Percentiles rank a stretch among this genome's conserved stretches.
Conservation (phyloP, 1,140 invertebrate species). For the Pteromalus puparum region DNA sequence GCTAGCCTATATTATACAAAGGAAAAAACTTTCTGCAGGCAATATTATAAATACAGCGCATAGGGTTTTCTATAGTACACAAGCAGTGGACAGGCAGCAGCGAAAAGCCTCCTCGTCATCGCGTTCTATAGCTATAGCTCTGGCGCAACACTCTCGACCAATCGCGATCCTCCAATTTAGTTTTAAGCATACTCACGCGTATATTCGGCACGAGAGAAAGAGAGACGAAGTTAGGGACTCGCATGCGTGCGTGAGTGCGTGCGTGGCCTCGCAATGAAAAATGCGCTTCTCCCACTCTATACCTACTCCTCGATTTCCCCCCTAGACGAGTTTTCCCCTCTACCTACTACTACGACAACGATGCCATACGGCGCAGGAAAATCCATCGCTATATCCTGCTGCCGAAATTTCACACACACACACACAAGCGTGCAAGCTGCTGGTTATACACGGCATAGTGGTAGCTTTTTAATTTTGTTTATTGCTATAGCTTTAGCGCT, state of each 20-base stretch:
- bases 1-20: too few relatives aligned
- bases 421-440: not conserved
- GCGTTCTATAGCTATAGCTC: too few relatives aligned
- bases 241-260: not conserved
- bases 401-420: not conserved
- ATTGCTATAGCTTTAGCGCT: not conserved
- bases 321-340: conserved; percentile 12
- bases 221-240: not conserved
- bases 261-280: conserved; percentile 37
- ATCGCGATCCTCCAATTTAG: not conserved
- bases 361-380: not conserved
- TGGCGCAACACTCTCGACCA: not conserved
- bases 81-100: too few relatives aligned
- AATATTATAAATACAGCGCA: too few relatives aligned
- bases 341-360: too few relatives aligned
- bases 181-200: not conserved
- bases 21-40: too few relatives aligned
- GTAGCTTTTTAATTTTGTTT: not conserved
- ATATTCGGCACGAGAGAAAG: not conserved
- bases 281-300: conserved; percentile 15
- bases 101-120: too few relatives aligned
- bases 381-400: not conserved
- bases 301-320: not conserved
- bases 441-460: too few relatives aligned
- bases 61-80: too few relatives aligned